Conservation (phyloP, 2,888 invertebrate species). For the Leucoma salicis region DNA sequence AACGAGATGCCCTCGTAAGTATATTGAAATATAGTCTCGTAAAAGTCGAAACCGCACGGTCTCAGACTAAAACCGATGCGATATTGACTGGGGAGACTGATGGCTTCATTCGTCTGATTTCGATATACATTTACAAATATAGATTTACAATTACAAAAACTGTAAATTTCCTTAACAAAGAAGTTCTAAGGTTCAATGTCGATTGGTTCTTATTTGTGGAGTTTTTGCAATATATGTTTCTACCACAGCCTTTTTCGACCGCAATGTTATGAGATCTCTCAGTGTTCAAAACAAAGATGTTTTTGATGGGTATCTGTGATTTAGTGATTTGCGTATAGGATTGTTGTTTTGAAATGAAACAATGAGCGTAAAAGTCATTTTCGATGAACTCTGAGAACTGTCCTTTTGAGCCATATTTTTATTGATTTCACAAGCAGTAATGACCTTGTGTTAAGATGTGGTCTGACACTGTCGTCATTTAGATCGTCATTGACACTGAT, state of each 20-base stretch:
- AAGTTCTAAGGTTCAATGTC: too few species aligned
- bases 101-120: conserved; percentile 78
- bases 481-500: too few species aligned
- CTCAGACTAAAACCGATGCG: conserved; percentile 63
- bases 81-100: conserved; percentile 69
- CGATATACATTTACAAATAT: conserved; percentile 64
- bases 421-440: not conserved
- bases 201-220: not conserved
- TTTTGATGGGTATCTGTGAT: conserved; percentile 63
- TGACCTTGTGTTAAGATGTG: conserved; percentile 6
- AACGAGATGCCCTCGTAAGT: conserved; percentile 68
- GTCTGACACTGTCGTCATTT: too few species aligned
- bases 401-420: conserved; percentile 11
- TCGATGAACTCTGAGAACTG: conserved; percentile 9
- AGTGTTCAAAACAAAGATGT: conserved; percentile 73
- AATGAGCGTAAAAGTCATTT: conserved; percentile 20
- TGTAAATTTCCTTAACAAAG: too few species aligned
- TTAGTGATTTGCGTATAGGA: conserved; percentile 57
- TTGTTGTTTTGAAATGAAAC: conserved; percentile 27
- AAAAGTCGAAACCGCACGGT: conserved; percentile 64
- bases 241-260: conserved; percentile 62
- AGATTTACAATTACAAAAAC: not conserved
- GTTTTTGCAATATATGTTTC: conserved; percentile 38
- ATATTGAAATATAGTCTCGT: conserved; percentile 80
- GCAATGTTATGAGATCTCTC: conserved; percentile 70